phyloP scores from a whole-genome alignment of 2,888 invertebrate genomes.

The Carabus problematicus region DNA sequence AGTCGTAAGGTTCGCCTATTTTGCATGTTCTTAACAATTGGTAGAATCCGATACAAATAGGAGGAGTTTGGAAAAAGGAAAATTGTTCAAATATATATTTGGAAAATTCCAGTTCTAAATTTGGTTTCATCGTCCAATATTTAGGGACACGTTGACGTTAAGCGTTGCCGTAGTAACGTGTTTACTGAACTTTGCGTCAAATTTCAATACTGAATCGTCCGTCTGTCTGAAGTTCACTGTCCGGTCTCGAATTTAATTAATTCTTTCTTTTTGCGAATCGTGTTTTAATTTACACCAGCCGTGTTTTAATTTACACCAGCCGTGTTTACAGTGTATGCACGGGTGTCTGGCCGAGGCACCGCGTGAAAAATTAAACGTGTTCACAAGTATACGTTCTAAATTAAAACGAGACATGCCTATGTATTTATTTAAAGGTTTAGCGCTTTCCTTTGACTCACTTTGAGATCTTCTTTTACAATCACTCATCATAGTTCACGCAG shows the following conservation, averaged over 20 bases:
- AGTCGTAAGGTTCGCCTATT: too few species aligned
- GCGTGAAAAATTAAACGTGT: not conserved
- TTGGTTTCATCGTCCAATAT: slow-evolving; percentile 15
- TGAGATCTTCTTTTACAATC: slow-evolving; percentile 13
- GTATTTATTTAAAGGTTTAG: slow-evolving; percentile 25
- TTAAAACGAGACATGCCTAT: slow-evolving; percentile 5
- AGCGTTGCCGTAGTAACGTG: slow-evolving; percentile 17
- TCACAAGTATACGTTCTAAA: not conserved
- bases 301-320: not conserved
- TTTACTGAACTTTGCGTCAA: too few species aligned
- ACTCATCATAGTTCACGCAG: slow-evolving; percentile 10
- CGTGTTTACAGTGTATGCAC: not conserved
- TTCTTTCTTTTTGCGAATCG: too few species aligned
- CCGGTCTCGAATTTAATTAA: too few species aligned
- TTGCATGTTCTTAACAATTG: too few species aligned
- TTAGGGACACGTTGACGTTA: slow-evolving; percentile 25
- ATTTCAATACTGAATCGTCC: too few species aligned
- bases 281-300: not conserved
- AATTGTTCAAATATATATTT: too few species aligned
- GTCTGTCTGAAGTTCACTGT: too few species aligned
- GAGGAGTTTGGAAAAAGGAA: too few species aligned
- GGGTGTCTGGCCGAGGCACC: too few species aligned
- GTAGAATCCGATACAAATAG: too few species aligned
- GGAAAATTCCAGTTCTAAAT: too few species aligned
- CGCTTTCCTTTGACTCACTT: slow-evolving; percentile 22